These are phyloP conservation scores for Mesoclemmys tuberculata DNA, from an alignment of 2,113 vertebrate species.

Conservation along the genomic window DNA sequence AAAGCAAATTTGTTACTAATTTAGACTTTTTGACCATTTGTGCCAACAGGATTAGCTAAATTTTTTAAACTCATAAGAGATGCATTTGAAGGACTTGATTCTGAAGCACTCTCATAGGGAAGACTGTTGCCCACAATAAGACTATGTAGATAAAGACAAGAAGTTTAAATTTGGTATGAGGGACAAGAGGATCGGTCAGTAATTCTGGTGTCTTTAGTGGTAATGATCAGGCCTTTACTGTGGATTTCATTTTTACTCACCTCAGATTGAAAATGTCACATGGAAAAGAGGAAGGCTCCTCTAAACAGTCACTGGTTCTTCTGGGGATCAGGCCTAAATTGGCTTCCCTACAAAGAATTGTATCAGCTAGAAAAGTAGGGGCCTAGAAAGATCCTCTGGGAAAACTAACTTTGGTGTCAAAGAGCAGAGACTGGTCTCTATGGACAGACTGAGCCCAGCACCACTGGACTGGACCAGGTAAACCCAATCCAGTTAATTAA, in stretches of 20 bases:
- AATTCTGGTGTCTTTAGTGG: not conserved
- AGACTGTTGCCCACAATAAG: not conserved
- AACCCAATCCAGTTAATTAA: not conserved
- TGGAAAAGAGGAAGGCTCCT: slow-evolving; percentile 4
- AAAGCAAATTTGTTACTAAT: slow-evolving; percentile 8
- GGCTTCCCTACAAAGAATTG: slow-evolving; percentile 13
- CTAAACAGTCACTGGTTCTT: not conserved
- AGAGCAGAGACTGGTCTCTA: not conserved
- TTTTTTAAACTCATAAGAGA: slow-evolving; percentile 22
- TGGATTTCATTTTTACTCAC: not conserved
- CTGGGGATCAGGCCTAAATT: not conserved
- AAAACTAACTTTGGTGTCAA: not conserved
- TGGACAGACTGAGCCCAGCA: not conserved
- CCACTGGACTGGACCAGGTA: not conserved
- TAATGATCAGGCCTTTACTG: not conserved
- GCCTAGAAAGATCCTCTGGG: slow-evolving; percentile 2
- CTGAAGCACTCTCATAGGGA: not conserved
- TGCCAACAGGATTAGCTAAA: slow-evolving; percentile 40
- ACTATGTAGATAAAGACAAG: not conserved
- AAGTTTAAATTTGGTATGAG: slow-evolving; percentile 4
- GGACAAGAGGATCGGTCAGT: not conserved
- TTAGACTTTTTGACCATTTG: not conserved
- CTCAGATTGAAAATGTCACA: slow-evolving; percentile 24
- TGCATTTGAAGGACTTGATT: slow-evolving; percentile 35
- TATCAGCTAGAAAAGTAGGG: not conserved